Evolutionary conservation across 1,140 invertebrate species (phyloP), one percentile per base, ranked within the genome.

Genomic region (Cydia splendana): DNA sequence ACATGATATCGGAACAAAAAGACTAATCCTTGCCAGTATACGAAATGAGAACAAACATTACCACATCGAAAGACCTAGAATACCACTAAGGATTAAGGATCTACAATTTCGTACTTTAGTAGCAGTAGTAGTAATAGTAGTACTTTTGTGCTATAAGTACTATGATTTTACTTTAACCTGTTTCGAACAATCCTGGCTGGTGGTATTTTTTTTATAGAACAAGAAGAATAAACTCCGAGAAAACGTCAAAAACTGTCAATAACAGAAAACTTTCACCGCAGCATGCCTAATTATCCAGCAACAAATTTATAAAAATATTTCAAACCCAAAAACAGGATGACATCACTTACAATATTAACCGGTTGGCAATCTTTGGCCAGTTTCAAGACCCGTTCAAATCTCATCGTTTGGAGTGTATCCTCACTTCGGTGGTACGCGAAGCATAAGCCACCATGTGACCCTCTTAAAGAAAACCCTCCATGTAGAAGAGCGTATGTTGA

Each of bases 401-500:
- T 81, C 45, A 78, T 78, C 4, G 10, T 18, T 6, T 18, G 45
- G 38, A 80, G 24, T 18, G 79, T 82, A 48, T 57, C 76, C 0
- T 80, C 80, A 69, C 48, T 77, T 45, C 81, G 88, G 24, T 76
- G 75, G 30, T 89, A 87, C 65, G 82, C 86, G 9, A 89, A 88
- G 65, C 80, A 78, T 15, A 62, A 62, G 57, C 73, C 48, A 38
- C 74, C 74, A 4, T 75, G 74, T 65, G 74, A 75, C 5, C 30
- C 67, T 38, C 15, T 34, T 2, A 42, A 71, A 71, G 34, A 38
- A 13, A 71, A 71, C 10, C 67, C 67, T 71, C 82, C 74, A 18
- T 92, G 90, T 76, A 83, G 87, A 42, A 80, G 84, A 77, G 90
- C 89, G 24, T 71, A 83, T 34, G 88, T 79, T 12, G 89, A 91